Conservation (phyloP, 1,140 invertebrate genomes). For the Hylaeus anthracinus region DNA sequence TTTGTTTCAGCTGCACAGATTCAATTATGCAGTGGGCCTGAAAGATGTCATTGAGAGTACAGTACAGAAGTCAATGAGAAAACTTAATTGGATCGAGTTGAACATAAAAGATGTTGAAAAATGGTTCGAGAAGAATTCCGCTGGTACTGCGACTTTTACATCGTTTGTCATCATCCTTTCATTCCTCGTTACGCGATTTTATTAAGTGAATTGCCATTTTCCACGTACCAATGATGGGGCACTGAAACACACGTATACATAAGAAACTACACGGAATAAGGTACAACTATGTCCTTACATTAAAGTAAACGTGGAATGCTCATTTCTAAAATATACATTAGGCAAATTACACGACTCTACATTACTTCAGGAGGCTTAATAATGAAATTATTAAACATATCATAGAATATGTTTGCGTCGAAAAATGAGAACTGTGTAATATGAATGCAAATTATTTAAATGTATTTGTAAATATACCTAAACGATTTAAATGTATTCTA, state of each 20-base stretch:
- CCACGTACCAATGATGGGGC: not conserved
- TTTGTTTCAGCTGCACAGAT: constrained; percentile 35
- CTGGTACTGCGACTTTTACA: constrained; percentile 3
- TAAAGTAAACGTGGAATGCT: no score
- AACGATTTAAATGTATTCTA: not conserved
- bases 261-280: no score
- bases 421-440: not conserved
- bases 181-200: constrained; percentile 30
- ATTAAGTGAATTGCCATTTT: constrained; percentile 11
- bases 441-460: not conserved
- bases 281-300: no score
- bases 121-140: constrained; percentile 18
- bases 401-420: no score
- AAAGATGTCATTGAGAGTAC: not conserved
- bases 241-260: no score
- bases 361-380: no score
- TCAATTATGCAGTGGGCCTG: not conserved
- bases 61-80: constrained; percentile 21
- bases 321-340: no score
- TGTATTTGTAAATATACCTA: not conserved
- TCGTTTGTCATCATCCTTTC: constrained; percentile 14
- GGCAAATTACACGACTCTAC: no score
- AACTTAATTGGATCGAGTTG: constrained; percentile 47
- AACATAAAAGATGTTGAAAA: not conserved
- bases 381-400: no score